Percentiles rank a stretch among this genome's conserved stretches.
phyloP scores from a whole-genome alignment of 2,888 invertebrate genomes.

The Heteromurus nitidus region DNA sequence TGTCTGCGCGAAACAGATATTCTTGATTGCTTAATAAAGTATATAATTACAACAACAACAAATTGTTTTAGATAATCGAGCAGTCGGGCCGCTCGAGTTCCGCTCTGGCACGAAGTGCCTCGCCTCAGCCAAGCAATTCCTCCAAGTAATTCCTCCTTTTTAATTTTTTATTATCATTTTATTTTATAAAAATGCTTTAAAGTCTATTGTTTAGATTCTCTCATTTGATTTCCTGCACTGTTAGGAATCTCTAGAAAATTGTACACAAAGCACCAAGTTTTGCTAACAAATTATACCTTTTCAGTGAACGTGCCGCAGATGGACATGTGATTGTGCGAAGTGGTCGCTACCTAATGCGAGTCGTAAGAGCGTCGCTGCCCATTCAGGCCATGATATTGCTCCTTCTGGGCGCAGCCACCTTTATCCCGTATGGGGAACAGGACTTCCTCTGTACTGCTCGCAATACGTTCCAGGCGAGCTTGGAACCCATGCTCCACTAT shows the following conservation, averaged over 20 bases:
- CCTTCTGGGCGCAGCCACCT: slow-evolving; percentile 89
- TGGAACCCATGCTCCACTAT: slow-evolving; percentile 92
- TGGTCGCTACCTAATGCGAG: slow-evolving; percentile 90
- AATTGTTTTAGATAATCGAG: slow-evolving; percentile 72
- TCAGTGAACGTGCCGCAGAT: slow-evolving; percentile 76
- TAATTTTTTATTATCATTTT: slow-evolving; percentile 32
- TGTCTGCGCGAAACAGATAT: neutral
- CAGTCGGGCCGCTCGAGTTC: slow-evolving; percentile 73
- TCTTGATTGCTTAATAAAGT: slow-evolving; percentile 14
- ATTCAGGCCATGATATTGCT: slow-evolving; percentile 96
- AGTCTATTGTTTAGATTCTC: slow-evolving; percentile 28
- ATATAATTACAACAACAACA: too few relatives aligned
- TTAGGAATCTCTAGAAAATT: slow-evolving; percentile 30
- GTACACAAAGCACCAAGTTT: neutral
- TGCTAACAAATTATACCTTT: too few relatives aligned
- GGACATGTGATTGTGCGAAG: slow-evolving; percentile 83
- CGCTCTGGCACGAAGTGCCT: slow-evolving; percentile 71
- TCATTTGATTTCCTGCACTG: slow-evolving; percentile 54
- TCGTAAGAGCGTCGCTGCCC: slow-evolving; percentile 92
- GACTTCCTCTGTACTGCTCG: slow-evolving; percentile 90
- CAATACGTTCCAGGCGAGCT: slow-evolving; percentile 83
- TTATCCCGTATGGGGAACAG: slow-evolving; percentile 91
- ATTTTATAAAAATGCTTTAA: slow-evolving; percentile 24
- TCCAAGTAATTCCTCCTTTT: slow-evolving; percentile 70
- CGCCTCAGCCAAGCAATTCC: slow-evolving; percentile 71